These are phyloP conservation scores for Electrophaes corylata DNA, from an alignment of 2,888 invertebrate species.

Conservation along the genomic window DNA sequence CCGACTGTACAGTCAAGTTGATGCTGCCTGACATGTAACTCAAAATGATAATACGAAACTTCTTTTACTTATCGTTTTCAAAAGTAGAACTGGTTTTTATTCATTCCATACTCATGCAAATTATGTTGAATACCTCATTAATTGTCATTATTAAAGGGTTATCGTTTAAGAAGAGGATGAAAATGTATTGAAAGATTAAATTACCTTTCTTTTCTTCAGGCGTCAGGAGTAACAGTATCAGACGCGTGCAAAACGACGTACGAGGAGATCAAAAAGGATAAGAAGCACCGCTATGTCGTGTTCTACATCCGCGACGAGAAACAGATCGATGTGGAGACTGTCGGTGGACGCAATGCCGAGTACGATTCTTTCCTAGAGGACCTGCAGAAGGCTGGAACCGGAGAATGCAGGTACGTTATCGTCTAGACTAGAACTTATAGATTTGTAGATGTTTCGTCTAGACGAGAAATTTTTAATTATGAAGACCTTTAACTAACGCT, in stretches of 20 bases:
- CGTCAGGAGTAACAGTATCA: conserved; percentile 98
- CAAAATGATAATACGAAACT: too few species aligned
- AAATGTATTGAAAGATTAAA: not conserved
- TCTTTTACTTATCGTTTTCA: too few species aligned
- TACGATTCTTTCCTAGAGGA: conserved; percentile 98
- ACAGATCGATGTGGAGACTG: conserved; percentile 97
- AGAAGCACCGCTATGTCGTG: conserved; percentile 98
- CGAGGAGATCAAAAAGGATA: conserved; percentile 98
- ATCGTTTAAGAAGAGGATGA: too few species aligned
- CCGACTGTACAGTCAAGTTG: too few species aligned
- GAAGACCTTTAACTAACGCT: too few species aligned
- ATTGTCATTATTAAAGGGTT: too few species aligned
- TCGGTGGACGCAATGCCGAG: conserved; percentile 94
- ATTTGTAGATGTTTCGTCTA: too few species aligned
- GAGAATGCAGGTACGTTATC: conserved; percentile 91
- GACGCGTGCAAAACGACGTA: conserved; percentile 97
- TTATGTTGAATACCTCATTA: too few species aligned
- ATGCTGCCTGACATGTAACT: too few species aligned
- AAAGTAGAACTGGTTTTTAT: too few species aligned
- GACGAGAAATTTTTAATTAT: too few species aligned
- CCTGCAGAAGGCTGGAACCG: conserved; percentile 94
- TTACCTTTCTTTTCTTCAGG: conserved; percentile 79
- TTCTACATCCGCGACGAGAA: conserved; percentile 98
- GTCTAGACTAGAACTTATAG: not conserved
- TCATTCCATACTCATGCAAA: too few species aligned